Percentiles rank a stretch among this genome's conserved stretches.
Evolutionary conservation across 2,888 invertebrate genomes (phyloP).

Genomic region (Volucella inflata): DNA sequence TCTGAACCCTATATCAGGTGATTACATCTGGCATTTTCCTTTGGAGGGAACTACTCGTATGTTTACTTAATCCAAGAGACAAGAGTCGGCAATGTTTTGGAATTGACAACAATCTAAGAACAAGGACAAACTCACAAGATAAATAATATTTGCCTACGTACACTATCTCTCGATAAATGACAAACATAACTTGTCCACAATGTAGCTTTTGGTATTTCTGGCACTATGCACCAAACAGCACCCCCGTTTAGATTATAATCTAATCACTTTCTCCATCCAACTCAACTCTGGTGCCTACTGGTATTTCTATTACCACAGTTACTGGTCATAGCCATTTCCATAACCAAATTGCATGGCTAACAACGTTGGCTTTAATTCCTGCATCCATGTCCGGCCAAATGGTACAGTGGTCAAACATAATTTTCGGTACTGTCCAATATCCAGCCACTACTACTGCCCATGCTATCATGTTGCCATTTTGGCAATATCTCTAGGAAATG

Average conservation of each 20-base stretch:
- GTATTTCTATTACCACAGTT: neutral
- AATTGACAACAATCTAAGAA: constrained; percentile 11
- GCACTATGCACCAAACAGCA: constrained; percentile 10
- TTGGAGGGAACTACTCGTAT: no score
- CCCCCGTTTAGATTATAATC: constrained; percentile 47
- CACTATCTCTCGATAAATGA: constrained; percentile 22
- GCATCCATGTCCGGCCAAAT: constrained; percentile 69
- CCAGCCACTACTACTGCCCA: neutral
- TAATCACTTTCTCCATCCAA: constrained; percentile 22
- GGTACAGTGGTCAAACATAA: constrained; percentile 69
- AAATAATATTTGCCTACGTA: neutral
- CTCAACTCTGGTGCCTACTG: constrained; percentile 1
- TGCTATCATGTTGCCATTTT: constrained; percentile 65
- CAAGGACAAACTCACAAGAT: constrained; percentile 5
- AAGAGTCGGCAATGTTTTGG: neutral
- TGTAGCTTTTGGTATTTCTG: constrained; percentile 13
- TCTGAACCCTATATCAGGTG: no score
- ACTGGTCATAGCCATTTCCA: constrained; percentile 23
- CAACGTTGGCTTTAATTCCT: constrained; percentile 48
- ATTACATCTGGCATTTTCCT: no score
- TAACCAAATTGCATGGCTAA: constrained; percentile 38
- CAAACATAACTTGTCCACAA: constrained; percentile 37
- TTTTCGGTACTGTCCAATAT: constrained; percentile 52
- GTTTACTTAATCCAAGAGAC: neutral
- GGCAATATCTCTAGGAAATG: constrained; percentile 56